These are phyloP conservation scores for Bubo bubo DNA, from an alignment of 2,113 vertebrate genomes.

Conservation along the genomic window DNA sequence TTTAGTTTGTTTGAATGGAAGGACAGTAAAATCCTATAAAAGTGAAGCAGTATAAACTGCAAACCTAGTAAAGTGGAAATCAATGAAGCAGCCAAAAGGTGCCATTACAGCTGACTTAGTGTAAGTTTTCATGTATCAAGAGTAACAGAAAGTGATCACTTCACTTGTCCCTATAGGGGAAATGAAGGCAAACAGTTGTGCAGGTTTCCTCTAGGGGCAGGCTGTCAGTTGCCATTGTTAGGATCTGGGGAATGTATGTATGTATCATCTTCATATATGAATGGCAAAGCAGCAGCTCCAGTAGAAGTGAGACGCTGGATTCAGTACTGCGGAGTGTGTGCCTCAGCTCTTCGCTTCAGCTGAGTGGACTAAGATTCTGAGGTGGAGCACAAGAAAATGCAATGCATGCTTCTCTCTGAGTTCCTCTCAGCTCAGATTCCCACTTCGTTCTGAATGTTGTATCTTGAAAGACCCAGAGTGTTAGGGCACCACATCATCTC, in stretches of 20 bases:
- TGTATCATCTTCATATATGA: background rate
- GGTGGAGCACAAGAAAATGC: background rate
- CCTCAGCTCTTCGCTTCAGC: background rate
- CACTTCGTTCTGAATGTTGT: background rate
- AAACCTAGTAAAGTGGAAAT: constrained; percentile 44
- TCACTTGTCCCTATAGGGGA: background rate
- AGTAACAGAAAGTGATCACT: background rate
- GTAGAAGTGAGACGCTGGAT: background rate
- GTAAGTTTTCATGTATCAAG: background rate
- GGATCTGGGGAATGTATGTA: background rate
- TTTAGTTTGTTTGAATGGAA: background rate
- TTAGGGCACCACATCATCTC: rapidly evolving
- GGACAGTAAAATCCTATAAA: background rate
- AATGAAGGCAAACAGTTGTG: background rate
- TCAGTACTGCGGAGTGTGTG: background rate
- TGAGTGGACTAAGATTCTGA: background rate
- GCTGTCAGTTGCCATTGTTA: background rate
- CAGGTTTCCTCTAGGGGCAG: background rate
- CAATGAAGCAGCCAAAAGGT: constrained; percentile 29
- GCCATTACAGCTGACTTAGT: background rate
- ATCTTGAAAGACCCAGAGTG: background rate
- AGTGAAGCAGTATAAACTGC: background rate
- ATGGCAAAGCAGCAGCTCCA: background rate
- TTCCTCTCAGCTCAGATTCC: background rate
- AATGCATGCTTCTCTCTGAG: rapidly evolving